phyloP scores from a whole-genome alignment of 2,797 vertebrate genomes.

The Parauchenoglanis punctatus region DNA sequence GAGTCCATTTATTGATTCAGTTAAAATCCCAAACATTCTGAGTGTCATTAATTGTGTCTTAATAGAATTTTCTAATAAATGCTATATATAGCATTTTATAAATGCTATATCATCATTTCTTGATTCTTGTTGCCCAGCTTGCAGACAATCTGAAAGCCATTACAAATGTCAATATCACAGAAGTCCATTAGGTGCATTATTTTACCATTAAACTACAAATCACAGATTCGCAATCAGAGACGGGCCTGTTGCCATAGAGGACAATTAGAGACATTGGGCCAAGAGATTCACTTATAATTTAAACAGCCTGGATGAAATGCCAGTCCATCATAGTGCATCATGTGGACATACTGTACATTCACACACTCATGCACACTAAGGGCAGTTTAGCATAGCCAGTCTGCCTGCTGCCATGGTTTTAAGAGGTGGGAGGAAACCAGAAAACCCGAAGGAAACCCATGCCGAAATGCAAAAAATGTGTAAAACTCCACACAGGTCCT shows the following conservation, averaged over 20 bases:
- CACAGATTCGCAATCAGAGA: neutral
- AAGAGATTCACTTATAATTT: neutral
- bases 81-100: neutral
- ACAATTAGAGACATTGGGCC: neutral
- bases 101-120: neutral
- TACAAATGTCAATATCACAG: slow-evolving; percentile 17
- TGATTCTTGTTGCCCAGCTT: neutral
- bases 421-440: neutral
- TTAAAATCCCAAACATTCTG: neutral
- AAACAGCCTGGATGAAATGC: neutral
- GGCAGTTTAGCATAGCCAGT: neutral
- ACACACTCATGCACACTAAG: neutral
- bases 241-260: neutral
- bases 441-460: neutral
- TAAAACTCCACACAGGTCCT: neutral
- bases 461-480: neutral
- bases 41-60: neutral
- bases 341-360: neutral
- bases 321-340: neutral
- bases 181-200: neutral
- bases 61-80: slow-evolving; percentile 6
- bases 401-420: neutral
- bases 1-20: slow-evolving; percentile 18
- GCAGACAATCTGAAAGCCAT: neutral
- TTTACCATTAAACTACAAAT: neutral